Percentiles rank a stretch among this genome's conserved stretches.
These are phyloP conservation scores for Oscheius myriophilus DNA, from an alignment of 2,888 invertebrate genomes.

Conservation along the genomic window DNA sequence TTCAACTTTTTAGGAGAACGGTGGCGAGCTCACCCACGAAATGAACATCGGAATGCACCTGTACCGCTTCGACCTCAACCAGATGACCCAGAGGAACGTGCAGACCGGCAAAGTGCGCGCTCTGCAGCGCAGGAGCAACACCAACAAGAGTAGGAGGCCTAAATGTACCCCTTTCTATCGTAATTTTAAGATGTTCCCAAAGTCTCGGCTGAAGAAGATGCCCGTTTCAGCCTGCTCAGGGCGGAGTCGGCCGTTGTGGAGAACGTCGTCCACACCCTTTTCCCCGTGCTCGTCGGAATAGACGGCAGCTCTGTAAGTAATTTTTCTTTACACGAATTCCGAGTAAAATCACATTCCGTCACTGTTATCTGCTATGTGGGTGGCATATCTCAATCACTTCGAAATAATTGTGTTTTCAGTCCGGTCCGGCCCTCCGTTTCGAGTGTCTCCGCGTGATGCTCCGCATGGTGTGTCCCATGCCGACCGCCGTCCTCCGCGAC, in stretches of 20 bases:
- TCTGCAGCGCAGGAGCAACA: conserved; percentile 79
- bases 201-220: conserved; percentile 74
- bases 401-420: no score
- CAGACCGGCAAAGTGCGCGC: conserved; percentile 93
- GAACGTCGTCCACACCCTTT: conserved; percentile 80
- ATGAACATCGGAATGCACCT: conserved; percentile 79
- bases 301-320: conserved; percentile 86
- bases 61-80: conserved; percentile 93
- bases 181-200: conserved; percentile 1
- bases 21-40: conserved; percentile 26
- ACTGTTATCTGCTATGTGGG: no score
- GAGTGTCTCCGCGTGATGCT: conserved; percentile 94
- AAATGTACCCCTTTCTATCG: not conserved
- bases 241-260: conserved; percentile 80
- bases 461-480: conserved; percentile 94
- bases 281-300: conserved; percentile 94
- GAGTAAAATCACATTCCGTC: no score
- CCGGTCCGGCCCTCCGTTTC: conserved; percentile 94
- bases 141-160: conserved; percentile 19
- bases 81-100: conserved; percentile 98
- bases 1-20: not conserved
- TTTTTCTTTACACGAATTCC: not conserved
- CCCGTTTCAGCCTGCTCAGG: conserved; percentile 79
- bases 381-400: no score
- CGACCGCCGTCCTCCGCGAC: conserved; percentile 83